These are phyloP conservation scores for Pachydiplax longipennis DNA, from an alignment of 2,888 invertebrate species.

Conservation along the genomic window DNA sequence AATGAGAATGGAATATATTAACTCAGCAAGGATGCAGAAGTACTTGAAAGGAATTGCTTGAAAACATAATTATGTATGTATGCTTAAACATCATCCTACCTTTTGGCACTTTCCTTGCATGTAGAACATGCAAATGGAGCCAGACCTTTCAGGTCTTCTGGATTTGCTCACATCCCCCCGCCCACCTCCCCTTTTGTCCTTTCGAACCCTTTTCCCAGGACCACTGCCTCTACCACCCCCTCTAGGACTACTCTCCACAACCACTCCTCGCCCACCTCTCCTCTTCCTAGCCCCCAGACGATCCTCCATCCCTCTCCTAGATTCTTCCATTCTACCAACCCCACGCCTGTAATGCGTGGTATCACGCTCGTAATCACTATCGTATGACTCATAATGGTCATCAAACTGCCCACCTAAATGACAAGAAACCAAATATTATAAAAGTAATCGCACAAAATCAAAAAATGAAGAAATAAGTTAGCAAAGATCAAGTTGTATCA, in stretches of 20 bases:
- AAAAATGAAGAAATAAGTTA: too few relatives aligned
- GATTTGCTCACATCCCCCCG: slow-evolving; percentile 20
- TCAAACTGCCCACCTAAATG: slow-evolving; percentile 25
- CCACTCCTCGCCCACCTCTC: neutral
- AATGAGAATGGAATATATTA: too few relatives aligned
- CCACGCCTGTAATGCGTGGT: neutral
- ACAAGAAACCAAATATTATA: neutral
- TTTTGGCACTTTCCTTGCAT: slow-evolving; percentile 89
- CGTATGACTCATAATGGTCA: slow-evolving; percentile 38
- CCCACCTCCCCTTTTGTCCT: slow-evolving; percentile 47
- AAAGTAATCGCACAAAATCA: neutral
- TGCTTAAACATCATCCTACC: slow-evolving; percentile 55
- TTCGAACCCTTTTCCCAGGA: slow-evolving; percentile 27
- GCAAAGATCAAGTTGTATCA: too few relatives aligned
- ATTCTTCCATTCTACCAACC: neutral
- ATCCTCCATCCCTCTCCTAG: neutral
- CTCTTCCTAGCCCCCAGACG: neutral
- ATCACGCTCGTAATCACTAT: slow-evolving; percentile 46
- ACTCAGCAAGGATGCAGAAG: too few relatives aligned
- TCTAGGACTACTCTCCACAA: neutral
- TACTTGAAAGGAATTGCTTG: too few relatives aligned
- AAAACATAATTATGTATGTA: too few relatives aligned
- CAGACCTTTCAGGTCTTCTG: slow-evolving; percentile 58
- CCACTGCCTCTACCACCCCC: slow-evolving; percentile 36
- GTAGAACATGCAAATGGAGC: slow-evolving; percentile 81